Conservation (phyloP, 2,888 invertebrate genomes). For the Platycheirus rosarum region DNA sequence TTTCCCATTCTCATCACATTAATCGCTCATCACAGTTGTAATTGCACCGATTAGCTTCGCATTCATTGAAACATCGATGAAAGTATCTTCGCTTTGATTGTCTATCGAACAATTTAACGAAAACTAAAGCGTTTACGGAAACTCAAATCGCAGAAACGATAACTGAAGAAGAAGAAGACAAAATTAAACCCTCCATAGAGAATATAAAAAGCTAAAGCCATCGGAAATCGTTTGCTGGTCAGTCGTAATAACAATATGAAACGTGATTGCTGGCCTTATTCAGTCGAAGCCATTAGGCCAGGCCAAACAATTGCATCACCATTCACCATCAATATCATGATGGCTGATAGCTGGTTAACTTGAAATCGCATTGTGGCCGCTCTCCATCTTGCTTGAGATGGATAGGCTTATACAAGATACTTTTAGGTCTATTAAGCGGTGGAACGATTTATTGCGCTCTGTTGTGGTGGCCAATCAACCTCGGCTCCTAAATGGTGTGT, state of each 20-base stretch:
- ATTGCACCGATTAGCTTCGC: slow-evolving; percentile 59
- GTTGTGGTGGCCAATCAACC: slow-evolving; percentile 72
- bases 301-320: slow-evolving; percentile 64
- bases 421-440: slow-evolving; percentile 69
- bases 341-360: slow-evolving; percentile 58
- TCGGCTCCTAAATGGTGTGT: slow-evolving; percentile 66
- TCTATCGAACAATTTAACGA: slow-evolving; percentile 58
- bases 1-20: slow-evolving; percentile 72
- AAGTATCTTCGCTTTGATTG: slow-evolving; percentile 47
- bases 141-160: slow-evolving; percentile 41
- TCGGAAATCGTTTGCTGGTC: slow-evolving; percentile 73
- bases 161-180: slow-evolving; percentile 9
- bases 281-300: slow-evolving; percentile 40
- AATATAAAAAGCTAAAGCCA: slow-evolving; percentile 59
- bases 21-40: slow-evolving; percentile 69
- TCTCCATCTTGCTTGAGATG: slow-evolving; percentile 54
- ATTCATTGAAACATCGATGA: slow-evolving; percentile 27
- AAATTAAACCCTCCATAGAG: not conserved
- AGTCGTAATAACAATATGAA: slow-evolving; percentile 71
- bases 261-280: slow-evolving; percentile 71
- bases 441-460: slow-evolving; percentile 71
- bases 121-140: slow-evolving; percentile 66
- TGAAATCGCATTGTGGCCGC: slow-evolving; percentile 49
- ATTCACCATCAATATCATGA: slow-evolving; percentile 23
- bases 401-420: slow-evolving; percentile 43